phyloP scores from a whole-genome alignment of 2,113 vertebrate species.

The Himantopus leucocephalus region DNA sequence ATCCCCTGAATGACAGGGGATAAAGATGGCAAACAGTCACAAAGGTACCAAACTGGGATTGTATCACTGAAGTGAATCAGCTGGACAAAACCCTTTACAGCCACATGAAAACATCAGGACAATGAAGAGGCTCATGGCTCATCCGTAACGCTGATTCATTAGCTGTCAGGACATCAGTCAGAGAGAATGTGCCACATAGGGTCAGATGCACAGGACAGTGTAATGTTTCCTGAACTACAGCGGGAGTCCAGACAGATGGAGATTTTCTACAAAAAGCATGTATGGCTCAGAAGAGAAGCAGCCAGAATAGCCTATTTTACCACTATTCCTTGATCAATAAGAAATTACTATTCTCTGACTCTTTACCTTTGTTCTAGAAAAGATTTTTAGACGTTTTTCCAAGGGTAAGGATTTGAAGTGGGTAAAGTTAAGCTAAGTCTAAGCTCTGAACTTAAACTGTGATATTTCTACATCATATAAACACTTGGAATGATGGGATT shows the following conservation, averaged over 20 bases:
- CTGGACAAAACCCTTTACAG: not conserved
- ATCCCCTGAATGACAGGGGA: not conserved
- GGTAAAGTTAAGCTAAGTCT: not conserved
- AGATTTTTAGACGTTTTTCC: not conserved
- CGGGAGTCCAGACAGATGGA: not conserved
- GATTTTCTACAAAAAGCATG: not conserved
- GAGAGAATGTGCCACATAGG: accelerated
- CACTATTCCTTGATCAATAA: not conserved
- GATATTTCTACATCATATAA: not conserved
- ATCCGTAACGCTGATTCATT: not conserved
- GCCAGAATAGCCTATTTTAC: not conserved
- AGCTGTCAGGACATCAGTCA: not conserved
- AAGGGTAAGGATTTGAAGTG: not conserved
- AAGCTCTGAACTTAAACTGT: not conserved
- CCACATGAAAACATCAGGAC: not conserved
- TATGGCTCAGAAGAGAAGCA: not conserved
- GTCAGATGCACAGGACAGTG: not conserved
- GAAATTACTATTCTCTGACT: not conserved
- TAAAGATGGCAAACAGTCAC: not conserved
- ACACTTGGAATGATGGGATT: not conserved
- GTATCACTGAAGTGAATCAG: not conserved
- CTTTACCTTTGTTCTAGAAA: not conserved
- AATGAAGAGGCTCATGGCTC: not conserved
- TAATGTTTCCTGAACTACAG: not conserved
- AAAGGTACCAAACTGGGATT: not conserved